These are phyloP conservation scores for Ditylenchus weischeri DNA, from an alignment of 2,888 invertebrate species.

Conservation along the genomic window DNA sequence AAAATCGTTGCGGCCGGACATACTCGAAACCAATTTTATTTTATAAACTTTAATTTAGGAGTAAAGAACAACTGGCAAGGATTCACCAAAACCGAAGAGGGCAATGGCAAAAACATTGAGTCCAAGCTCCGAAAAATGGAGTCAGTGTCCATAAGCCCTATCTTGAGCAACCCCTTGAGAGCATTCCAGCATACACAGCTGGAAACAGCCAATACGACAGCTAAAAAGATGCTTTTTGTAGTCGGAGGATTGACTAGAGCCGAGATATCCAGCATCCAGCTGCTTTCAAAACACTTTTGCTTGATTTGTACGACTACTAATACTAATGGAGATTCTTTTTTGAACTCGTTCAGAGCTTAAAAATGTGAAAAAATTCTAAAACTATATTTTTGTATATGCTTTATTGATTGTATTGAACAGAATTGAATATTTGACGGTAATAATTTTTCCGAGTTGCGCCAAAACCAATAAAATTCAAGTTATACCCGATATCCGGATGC, in stretches of 20 bases:
- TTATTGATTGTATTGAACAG: too few species aligned
- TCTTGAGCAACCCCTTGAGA: background rate
- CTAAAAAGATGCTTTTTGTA: constrained; percentile 70
- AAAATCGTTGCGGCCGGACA: too few species aligned
- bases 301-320: constrained; percentile 20
- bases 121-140: background rate
- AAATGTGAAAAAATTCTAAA: background rate
- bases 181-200: too few species aligned
- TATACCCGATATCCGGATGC: too few species aligned
- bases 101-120: background rate
- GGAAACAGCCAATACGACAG: too few species aligned
- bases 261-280: constrained; percentile 67
- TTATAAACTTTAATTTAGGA: constrained; percentile 37
- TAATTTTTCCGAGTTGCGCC: too few species aligned
- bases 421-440: too few species aligned
- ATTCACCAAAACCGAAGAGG: constrained; percentile 17
- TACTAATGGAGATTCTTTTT: constrained; percentile 25
- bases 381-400: too few species aligned
- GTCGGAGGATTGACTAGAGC: constrained; percentile 95
- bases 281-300: constrained; percentile 19
- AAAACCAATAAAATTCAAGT: too few species aligned
- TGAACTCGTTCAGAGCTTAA: constrained; percentile 20
- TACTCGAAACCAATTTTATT: too few species aligned
- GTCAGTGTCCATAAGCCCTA: background rate
- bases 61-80: constrained; percentile 62